Base-by-base conservation (phyloP, 2,113 vertebrate genomes). In the Procavia capensis region DNA sequence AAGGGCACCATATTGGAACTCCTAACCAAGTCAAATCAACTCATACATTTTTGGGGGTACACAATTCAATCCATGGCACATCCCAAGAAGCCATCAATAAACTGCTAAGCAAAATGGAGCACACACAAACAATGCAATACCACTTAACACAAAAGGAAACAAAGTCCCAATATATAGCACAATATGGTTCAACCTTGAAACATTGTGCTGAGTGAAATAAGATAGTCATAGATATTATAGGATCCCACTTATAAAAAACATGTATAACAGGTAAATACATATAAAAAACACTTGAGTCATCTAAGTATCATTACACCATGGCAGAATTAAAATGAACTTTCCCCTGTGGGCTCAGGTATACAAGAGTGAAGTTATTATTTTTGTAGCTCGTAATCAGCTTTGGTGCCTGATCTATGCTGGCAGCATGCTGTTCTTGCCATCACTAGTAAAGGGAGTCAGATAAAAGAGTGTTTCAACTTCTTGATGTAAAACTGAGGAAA, bases 271-370 rank as follows among this genome's bases (percentile, higher is more conserved):
- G n/a, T 13, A 36, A 70, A 20, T 54, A 3, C 50, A 54, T 94
- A 90, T 74, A 94, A 95, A 96, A 97, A 63, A 64, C 81, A 83
- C 64, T 84, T 31, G 27, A 86, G 68, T 66, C 68, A 94, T 89
- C 98, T 94, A 96, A 96, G 94, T 66, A 47, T 80, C 93, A 96
- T 97, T 96, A 97, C 95, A 88, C 34, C 54, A 31, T 6, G 61
- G 27, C 95, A 96, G 91, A 96, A 94, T 50, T 85, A 87, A 94
- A 88, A 64, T 50, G 47, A 64, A 68, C 6, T 63, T 76, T 92
- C 68, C 47, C 41, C 70, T 27, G 41, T 61, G 88, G 82, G 92
- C 59, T 63, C n/a, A 59, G 90, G 57, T 81, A 29, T 2, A 36
- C 0, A 3, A 0, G 0, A 25, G 39, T 4, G 3, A 93, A 76